Conservation (phyloP, 2,888 invertebrate genomes). For the Polydrusus cervinus region DNA sequence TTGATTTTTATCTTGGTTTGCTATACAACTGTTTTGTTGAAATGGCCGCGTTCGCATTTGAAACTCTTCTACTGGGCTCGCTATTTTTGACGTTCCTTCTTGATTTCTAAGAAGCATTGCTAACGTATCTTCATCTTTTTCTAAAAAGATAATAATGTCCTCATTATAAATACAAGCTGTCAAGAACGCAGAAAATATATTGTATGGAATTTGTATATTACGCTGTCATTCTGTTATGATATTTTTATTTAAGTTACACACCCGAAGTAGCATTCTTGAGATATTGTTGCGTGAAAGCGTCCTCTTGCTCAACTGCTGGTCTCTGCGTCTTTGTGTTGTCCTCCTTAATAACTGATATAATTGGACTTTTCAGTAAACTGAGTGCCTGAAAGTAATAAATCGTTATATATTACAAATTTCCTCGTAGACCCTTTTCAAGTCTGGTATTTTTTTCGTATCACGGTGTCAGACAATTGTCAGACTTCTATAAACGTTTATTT, state of each 20-base stretch:
- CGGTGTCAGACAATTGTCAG: too few relatives aligned
- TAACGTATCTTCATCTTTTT: constrained; percentile 62
- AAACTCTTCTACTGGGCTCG: constrained; percentile 33
- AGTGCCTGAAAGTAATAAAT: constrained; percentile 64
- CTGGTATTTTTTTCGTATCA: too few relatives aligned
- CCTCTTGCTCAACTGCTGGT: constrained; percentile 55
- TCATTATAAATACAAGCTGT: too few relatives aligned
- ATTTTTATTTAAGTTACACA: not conserved
- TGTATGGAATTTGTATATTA: too few relatives aligned
- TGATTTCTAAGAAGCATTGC: constrained; percentile 60
- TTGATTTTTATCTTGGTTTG: constrained; percentile 22
- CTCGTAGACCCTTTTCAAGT: not conserved
- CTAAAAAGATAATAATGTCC: not conserved
- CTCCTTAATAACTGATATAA: constrained; percentile 59
- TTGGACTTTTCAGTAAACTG: constrained; percentile 62
- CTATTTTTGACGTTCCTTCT: constrained; percentile 13
- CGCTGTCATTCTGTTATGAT: too few relatives aligned
- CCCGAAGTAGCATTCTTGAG: constrained; percentile 56
- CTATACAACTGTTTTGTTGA: not conserved
- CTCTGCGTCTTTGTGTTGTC: constrained; percentile 9
- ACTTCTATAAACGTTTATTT: too few relatives aligned
- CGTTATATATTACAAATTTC: not conserved
- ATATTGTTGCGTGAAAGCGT: constrained; percentile 64
- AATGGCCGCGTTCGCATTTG: constrained; percentile 8
- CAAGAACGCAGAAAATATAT: too few relatives aligned